Percentiles rank a stretch among this genome's conserved stretches.
These are phyloP conservation scores for Ctena decussata DNA, from an alignment of 2,888 invertebrate species.

Conservation along the genomic window DNA sequence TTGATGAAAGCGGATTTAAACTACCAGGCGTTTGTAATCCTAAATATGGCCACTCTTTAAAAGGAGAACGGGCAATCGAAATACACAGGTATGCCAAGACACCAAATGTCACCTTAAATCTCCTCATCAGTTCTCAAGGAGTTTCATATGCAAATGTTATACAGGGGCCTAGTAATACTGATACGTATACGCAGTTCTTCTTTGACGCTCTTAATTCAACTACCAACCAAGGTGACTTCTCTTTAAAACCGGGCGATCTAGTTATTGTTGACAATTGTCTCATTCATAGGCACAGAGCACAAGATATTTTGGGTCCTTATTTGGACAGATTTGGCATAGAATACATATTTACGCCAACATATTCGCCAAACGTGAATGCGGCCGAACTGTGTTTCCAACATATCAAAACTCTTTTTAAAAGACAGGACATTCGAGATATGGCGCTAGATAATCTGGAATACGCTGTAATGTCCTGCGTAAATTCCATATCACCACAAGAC, in stretches of 20 bases:
- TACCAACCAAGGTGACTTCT: not conserved
- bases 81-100: not conserved
- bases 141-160: not conserved
- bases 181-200: not conserved
- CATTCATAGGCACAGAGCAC: not conserved
- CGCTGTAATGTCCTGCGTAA: not conserved
- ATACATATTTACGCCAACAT: not conserved
- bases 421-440: not conserved
- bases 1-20: conserved; percentile 13
- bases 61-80: not conserved
- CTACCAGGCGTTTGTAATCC: conserved; percentile 11
- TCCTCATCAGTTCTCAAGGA: not conserved
- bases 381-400: conserved; percentile 20
- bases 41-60: not conserved
- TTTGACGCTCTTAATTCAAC: not conserved
- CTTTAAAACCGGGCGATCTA: not conserved
- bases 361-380: not conserved
- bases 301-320: not conserved
- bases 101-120: conserved; percentile 5
- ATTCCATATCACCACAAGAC: not conserved
- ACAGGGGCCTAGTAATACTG: not conserved
- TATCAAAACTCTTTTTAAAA: conserved; percentile 14
- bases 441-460: conserved; percentile 16
- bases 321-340: not conserved
- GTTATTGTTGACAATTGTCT: not conserved